Conservation (phyloP, 2,888 invertebrate genomes). For the Pseudanteris insignis region DNA sequence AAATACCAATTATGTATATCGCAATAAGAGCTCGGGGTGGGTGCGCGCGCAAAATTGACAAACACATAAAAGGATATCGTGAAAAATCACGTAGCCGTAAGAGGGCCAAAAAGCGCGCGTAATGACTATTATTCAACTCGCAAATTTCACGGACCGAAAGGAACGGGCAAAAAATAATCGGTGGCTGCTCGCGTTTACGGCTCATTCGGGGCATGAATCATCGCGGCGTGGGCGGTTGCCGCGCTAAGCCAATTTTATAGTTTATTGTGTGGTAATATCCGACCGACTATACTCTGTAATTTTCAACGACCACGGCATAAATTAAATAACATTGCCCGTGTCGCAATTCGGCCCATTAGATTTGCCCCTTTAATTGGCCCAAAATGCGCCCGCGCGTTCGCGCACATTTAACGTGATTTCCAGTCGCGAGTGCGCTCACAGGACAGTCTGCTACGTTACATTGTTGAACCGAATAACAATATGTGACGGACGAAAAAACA, state of each 20-base stretch:
- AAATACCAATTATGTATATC: slow-evolving; percentile 4
- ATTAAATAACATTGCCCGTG: slow-evolving; percentile 34
- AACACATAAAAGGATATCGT: slow-evolving; percentile 3
- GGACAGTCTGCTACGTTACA: too few relatives aligned
- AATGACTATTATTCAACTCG: slow-evolving; percentile 47
- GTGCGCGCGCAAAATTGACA: slow-evolving; percentile 2
- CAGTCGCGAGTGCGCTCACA: slow-evolving; percentile 9
- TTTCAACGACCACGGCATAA: slow-evolving; percentile 32
- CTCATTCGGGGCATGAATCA: slow-evolving; percentile 42
- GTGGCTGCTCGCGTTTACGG: slow-evolving; percentile 38
- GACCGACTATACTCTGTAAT: slow-evolving; percentile 40
- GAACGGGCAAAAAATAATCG: slow-evolving; percentile 35
- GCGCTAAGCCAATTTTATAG: slow-evolving; percentile 41
- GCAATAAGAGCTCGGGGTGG: not conserved
- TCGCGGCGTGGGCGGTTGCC: slow-evolving; percentile 31
- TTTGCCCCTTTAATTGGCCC: slow-evolving; percentile 45
- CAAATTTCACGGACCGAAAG: slow-evolving; percentile 44
- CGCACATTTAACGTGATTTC: slow-evolving; percentile 23
- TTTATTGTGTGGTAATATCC: slow-evolving; percentile 52
- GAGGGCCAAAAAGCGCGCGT: slow-evolving; percentile 9
- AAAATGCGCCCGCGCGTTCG: slow-evolving; percentile 36
- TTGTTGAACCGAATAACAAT: too few relatives aligned
- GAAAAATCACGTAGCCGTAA: slow-evolving; percentile 2
- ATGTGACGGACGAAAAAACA: too few relatives aligned
- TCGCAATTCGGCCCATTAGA: slow-evolving; percentile 38